These are phyloP conservation scores for Columbina picui DNA, from an alignment of 2,113 vertebrate species.

Conservation along the genomic window DNA sequence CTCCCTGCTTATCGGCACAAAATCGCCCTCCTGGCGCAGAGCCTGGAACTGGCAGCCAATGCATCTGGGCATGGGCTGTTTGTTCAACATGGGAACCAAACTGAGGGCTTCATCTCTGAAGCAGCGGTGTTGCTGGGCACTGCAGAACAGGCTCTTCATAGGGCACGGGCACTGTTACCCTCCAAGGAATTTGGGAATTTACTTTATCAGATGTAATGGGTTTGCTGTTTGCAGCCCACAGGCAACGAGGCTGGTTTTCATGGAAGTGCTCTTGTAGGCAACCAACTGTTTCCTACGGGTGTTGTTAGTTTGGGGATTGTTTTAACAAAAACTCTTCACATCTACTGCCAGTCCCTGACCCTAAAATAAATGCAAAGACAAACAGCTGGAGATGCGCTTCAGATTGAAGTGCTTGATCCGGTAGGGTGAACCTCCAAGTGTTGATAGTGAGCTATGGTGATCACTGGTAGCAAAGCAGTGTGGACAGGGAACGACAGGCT, in stretches of 20 bases:
- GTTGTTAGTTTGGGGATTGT: background rate
- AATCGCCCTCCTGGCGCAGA: accelerated
- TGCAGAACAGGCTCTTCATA: background rate
- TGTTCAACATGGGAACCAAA: background rate
- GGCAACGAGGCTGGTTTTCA: background rate
- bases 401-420: background rate
- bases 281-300: accelerated
- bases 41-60: accelerated
- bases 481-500: background rate
- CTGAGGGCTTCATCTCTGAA: background rate
- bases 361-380: background rate
- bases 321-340: accelerated
- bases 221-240: background rate
- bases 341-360: background rate
- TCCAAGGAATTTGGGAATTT: background rate
- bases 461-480: background rate
- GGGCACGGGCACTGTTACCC: background rate
- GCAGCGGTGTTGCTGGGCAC: accelerated
- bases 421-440: background rate
- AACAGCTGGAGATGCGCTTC: accelerated
- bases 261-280: background rate
- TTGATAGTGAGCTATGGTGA: background rate
- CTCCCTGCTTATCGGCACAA: accelerated
- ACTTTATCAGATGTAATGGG: background rate
- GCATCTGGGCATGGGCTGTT: accelerated